phyloP scores from a whole-genome alignment of 1,140 invertebrate species.

The Zaprionus tsacasi region DNA sequence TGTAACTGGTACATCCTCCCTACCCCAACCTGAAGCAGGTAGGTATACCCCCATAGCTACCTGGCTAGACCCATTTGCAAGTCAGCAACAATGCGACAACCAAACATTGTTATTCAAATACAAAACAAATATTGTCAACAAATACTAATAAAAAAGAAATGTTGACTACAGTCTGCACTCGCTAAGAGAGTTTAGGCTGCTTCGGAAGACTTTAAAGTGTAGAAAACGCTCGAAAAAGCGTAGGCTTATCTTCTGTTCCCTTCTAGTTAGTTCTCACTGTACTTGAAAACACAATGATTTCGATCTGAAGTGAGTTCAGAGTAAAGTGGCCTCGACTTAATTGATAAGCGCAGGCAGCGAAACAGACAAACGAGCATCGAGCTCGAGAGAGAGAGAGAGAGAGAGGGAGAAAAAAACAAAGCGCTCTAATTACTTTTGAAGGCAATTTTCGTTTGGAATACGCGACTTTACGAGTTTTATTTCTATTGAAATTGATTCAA shows the following conservation, averaged over 20 bases:
- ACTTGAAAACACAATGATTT: background rate
- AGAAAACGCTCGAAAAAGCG: too few species aligned
- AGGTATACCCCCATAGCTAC: too few species aligned
- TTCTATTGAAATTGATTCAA: conserved; percentile 8
- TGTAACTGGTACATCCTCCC: conserved; percentile 74
- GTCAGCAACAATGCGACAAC: conserved; percentile 45
- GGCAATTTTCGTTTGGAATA: conserved; percentile 6
- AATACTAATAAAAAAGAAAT: conserved; percentile 22
- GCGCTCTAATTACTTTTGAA: conserved; percentile 31
- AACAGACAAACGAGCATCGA: background rate
- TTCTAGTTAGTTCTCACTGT: background rate
- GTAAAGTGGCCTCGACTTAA: conserved; percentile 45
- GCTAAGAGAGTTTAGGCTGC: background rate
- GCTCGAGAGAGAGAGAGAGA: too few species aligned
- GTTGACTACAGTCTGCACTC: background rate
- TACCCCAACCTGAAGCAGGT: background rate
- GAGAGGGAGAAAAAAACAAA: conserved; percentile 5
- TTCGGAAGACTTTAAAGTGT: background rate
- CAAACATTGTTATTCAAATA: conserved; percentile 54
- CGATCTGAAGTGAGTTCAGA: conserved; percentile 15
- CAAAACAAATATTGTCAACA: conserved; percentile 53
- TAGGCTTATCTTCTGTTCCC: too few species aligned
- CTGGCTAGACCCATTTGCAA: conserved; percentile 44
- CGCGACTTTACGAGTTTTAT: conserved; percentile 8
- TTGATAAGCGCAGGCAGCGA: conserved; percentile 16